These are phyloP conservation scores for Rhabdornis inornatus DNA, from an alignment of 2,113 vertebrate genomes.

Conservation along the genomic window DNA sequence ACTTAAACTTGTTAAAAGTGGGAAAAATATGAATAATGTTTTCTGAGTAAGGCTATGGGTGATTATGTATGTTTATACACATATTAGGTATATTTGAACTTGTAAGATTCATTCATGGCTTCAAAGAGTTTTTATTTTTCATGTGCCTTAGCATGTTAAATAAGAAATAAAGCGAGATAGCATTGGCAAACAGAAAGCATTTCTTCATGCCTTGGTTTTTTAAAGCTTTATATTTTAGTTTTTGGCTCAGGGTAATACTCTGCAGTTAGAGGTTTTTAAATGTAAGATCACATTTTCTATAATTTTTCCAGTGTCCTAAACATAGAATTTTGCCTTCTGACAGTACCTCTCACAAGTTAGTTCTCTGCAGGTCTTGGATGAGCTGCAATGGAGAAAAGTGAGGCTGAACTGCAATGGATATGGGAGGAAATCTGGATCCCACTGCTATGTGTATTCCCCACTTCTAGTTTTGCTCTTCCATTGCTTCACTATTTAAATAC, in stretches of 20 bases:
- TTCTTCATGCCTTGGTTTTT: neutral
- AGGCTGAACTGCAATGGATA: neutral
- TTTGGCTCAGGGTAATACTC: neutral
- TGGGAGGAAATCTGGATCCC: neutral
- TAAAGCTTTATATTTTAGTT: neutral
- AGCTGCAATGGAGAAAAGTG: neutral
- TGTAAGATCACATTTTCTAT: neutral
- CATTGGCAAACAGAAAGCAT: neutral
- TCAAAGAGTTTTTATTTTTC: neutral
- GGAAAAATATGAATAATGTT: neutral
- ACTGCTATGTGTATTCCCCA: neutral
- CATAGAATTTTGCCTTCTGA: neutral
- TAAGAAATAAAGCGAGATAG: neutral
- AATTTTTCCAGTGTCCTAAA: neutral
- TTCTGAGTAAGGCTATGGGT: neutral
- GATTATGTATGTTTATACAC: neutral
- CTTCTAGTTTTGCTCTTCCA: neutral
- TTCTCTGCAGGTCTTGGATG: neutral
- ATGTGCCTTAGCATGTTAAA: neutral
- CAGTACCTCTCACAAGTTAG: neutral
- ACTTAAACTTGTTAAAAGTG: neutral
- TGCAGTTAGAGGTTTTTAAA: neutral
- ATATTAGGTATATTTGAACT: neutral
- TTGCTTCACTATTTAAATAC: neutral
- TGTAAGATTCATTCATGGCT: neutral